These are phyloP conservation scores for Phthorimaea operculella DNA, from an alignment of 1,140 invertebrate genomes.

Conservation along the genomic window DNA sequence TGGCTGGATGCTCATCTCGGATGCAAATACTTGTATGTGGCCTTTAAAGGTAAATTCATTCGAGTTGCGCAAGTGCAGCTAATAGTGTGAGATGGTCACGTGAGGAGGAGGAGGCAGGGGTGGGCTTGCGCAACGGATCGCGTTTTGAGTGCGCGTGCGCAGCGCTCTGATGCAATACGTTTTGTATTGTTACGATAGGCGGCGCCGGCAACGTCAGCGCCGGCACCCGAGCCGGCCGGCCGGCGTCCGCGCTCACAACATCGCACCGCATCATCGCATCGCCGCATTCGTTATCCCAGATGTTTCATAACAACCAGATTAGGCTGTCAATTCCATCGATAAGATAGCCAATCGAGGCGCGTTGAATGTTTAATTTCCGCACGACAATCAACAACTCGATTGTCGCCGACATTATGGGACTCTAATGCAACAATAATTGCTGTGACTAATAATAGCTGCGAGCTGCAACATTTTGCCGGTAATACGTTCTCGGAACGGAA, in stretches of 20 bases:
- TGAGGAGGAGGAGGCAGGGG: background rate
- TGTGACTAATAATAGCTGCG: conserved; percentile 19
- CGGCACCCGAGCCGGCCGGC: conserved; percentile 2
- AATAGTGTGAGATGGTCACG: conserved; percentile 3
- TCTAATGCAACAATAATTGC: conserved; percentile 20
- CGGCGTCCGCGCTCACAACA: background rate
- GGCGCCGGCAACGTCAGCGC: conserved; percentile 28
- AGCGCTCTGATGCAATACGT: conserved; percentile 29
- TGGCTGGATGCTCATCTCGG: background rate
- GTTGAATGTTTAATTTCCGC: conserved; percentile 8
- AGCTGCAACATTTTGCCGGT: conserved; percentile 20
- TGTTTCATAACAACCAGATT: conserved; percentile 7
- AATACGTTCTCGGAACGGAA: conserved; percentile 33
- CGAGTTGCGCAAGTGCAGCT: background rate
- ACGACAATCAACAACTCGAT: background rate
- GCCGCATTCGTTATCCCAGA: background rate
- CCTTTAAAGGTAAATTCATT: background rate
- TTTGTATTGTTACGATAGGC: conserved; percentile 25
- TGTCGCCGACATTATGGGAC: conserved; percentile 1
- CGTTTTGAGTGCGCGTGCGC: conserved; percentile 22
- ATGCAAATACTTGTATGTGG: background rate
- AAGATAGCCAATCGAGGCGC: conserved; percentile 17
- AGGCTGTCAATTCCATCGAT: conserved; percentile 15
- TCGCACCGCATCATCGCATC: background rate
- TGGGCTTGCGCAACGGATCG: conserved; percentile 1